Evolutionary conservation across 2,797 vertebrate species (phyloP), one percentile per base, ranked within the genome.

Genomic region (Protosalanx chinensis): DNA sequence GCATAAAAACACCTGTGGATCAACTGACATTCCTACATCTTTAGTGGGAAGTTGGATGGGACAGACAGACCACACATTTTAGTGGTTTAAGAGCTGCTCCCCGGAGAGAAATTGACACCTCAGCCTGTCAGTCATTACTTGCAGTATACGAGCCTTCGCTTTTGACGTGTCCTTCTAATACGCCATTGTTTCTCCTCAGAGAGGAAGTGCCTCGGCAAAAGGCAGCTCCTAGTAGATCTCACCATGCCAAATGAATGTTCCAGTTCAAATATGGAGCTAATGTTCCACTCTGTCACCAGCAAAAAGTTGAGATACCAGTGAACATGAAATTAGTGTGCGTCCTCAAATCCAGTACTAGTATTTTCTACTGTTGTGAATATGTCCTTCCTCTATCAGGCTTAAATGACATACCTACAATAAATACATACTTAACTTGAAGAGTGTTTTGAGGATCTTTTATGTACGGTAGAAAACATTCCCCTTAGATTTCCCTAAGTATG

Each of bases 291-390:
- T 68, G 49, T 68, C 66, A 68, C 51, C 33, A 27, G 32, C 84
- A 81, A 79, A 85, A 88, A 80, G 88, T 81, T 86, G 82, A 82
- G 84, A 80, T 71, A n/a, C 20, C 70, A 69, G 79, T 82, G 77
- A 84, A 83, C 75, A 76, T 83, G 81, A 79, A 83, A 67, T 67
- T 51, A 67, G 64, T 37, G 76, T 81, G 80, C 73, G 76, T 82
- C 64, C 78, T 51, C 70, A 81, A 81, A 83, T 81, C 77, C 80
- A 89, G 68, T 72, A 86, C 73, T 80, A 78, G 70, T 60, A 51
- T 5, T 32, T 77, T 80, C 70, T 81, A 72, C 82, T 84, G 41
- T 13, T 12, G 13, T 13, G 41, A 65, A 76, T 68, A 81, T 76
- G 59, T 71, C 64, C 73, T 76, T 68, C 63, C 75, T 77, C 72